Conservation (phyloP, 1,140 invertebrate genomes). For the Listronotus bonariensis region DNA sequence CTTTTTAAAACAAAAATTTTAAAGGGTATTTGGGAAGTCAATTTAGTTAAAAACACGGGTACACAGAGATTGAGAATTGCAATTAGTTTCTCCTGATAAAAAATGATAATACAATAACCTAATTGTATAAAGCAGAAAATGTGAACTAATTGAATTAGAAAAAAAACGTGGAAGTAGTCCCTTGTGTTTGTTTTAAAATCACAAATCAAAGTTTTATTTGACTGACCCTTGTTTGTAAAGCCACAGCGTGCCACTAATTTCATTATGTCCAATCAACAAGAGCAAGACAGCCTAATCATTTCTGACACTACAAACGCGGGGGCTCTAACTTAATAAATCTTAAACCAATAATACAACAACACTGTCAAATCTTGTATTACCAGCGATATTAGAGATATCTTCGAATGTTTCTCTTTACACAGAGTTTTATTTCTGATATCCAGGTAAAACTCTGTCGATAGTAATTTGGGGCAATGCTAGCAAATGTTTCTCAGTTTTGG, state of each 20-base stretch:
- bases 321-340: slow-evolving; percentile 39
- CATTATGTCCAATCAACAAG: slow-evolving; percentile 49
- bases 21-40: no score
- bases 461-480: no score
- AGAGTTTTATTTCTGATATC: no score
- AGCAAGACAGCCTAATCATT: slow-evolving; percentile 44
- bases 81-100: not conserved
- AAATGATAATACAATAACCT: slow-evolving; percentile 3
- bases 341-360: slow-evolving; percentile 38
- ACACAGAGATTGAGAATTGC: no score
- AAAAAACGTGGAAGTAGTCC: slow-evolving; percentile 13
- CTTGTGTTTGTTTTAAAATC: slow-evolving; percentile 33
- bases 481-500: no score
- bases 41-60: no score
- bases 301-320: slow-evolving; percentile 38
- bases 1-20: no score
- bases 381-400: slow-evolving; percentile 28
- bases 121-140: not conserved
- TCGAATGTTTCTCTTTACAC: slow-evolving; percentile 14
- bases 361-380: slow-evolving; percentile 29
- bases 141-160: slow-evolving; percentile 1
- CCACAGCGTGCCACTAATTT: slow-evolving; percentile 45
- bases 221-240: slow-evolving; percentile 48
- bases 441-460: no score
- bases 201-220: slow-evolving; percentile 36